phyloP scores from a whole-genome alignment of 2,888 invertebrate species.

The Aleiodes alternator region DNA sequence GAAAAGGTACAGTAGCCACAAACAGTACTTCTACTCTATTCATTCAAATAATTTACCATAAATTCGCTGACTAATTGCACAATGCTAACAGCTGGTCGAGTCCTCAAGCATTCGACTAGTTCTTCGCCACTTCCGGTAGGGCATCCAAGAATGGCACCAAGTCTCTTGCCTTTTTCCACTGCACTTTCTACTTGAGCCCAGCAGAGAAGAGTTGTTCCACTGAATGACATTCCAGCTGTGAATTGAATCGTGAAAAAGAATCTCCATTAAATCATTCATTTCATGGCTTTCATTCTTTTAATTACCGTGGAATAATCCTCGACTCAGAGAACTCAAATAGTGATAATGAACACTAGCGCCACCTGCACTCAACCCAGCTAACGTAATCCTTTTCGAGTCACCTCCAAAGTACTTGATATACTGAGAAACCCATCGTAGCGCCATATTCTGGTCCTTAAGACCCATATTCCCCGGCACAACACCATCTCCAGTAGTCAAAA shows the following conservation, averaged over 20 bases:
- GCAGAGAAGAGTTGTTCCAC: slow-evolving; percentile 81
- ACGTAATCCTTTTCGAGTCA: slow-evolving; percentile 81
- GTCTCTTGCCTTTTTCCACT: slow-evolving; percentile 78
- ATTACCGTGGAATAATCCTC: slow-evolving; percentile 77
- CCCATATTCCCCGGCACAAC: slow-evolving; percentile 82
- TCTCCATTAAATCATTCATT: background rate
- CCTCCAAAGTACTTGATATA: slow-evolving; percentile 84
- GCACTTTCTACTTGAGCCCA: slow-evolving; percentile 77
- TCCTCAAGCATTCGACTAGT: slow-evolving; percentile 80
- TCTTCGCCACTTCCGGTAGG: slow-evolving; percentile 75
- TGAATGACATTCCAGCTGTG: slow-evolving; percentile 79
- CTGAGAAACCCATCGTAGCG: slow-evolving; percentile 81
- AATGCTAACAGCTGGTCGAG: slow-evolving; percentile 79
- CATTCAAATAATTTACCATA: slow-evolving; percentile 73
- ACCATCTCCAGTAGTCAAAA: slow-evolving; percentile 83
- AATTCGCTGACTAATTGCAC: slow-evolving; percentile 78
- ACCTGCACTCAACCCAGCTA: slow-evolving; percentile 84
- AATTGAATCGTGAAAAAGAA: slow-evolving; percentile 7
- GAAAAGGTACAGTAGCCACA: too few species aligned
- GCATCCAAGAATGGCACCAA: slow-evolving; percentile 80
- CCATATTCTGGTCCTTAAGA: slow-evolving; percentile 83
- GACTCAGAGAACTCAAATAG: slow-evolving; percentile 79
- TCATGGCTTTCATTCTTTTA: background rate
- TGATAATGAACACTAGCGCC: slow-evolving; percentile 84
- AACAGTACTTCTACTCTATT: too few species aligned